Evolutionary conservation across 2,797 vertebrate genomes (phyloP), one percentile per base, ranked within the genome.

Genomic region (Syngnathus acus): DNA sequence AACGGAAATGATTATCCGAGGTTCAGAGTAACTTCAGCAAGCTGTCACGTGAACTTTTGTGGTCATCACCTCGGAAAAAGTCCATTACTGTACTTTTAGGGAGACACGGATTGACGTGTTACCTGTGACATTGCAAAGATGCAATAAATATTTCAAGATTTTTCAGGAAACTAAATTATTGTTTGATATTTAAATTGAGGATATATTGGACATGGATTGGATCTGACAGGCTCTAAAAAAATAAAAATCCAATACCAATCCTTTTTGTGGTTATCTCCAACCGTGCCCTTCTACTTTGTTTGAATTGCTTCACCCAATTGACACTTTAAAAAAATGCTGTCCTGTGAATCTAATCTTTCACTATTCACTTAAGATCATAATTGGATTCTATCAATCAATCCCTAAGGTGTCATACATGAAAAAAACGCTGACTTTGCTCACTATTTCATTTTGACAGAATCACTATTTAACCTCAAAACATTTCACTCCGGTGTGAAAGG

Each of bases 21-120:
- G 59, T 61, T 61, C 59, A 61, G 39, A 61, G 39, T 2, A 9
- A 10, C 38, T 61, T 61, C 42, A 39, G 39, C 59, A 61, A 61
- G 39, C 6, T 21, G 19, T 42, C 59, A 42, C 42, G 19, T 42
- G 19, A 61, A 42, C 39, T 38, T 61, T 42, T 61, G 39, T 11
- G 39, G n/a, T 10, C 32, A 17, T 37, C 16, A 38, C 14, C 26
- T 37, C 14, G 14, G 55, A 42, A 21, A 60, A 40, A 61, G 11
- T 11, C 6, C 13, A 42, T 42, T 5, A 42, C 21, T 55, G 23
- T 55, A 55, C 23, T 55, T 55, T 60, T 60, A 40, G 38, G 37
- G 38, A 38, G 37, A 59, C 32, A n/a, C 7, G 19, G 38, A 19
- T 42, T 14, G 19, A 32, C 32, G 32, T 4, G 32, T 32, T 32